Percentiles rank a stretch among this genome's conserved stretches.
Evolutionary conservation across 2,797 vertebrate species (phyloP).

Genomic region (Sebastes itinus): DNA sequence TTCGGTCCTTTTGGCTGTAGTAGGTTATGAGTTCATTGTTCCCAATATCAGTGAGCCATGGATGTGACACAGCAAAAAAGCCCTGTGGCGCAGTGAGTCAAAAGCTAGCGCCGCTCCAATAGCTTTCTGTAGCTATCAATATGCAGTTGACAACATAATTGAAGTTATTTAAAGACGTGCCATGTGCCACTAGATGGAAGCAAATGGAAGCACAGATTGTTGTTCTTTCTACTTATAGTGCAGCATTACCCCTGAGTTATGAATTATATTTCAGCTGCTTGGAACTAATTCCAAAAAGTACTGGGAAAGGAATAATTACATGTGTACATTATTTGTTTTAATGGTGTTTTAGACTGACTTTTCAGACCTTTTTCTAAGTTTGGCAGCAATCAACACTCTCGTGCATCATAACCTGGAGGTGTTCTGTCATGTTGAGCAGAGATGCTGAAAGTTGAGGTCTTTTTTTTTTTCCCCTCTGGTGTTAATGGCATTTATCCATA

Average conservation of each 20-base stretch:
- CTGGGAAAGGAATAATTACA: neutral
- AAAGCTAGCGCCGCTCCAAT: constrained; percentile 17
- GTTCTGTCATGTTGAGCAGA: constrained; percentile 5
- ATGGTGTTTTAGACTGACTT: neutral
- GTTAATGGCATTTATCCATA: constrained; percentile 28
- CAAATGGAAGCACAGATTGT: constrained; percentile 28
- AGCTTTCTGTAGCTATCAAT: constrained; percentile 34
- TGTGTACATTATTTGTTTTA: neutral
- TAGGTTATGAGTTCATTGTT: constrained; percentile 23
- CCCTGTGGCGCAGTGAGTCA: constrained; percentile 15
- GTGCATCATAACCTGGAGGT: neutral
- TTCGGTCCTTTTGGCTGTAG: neutral
- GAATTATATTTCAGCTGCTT: constrained; percentile 6
- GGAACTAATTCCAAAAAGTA: neutral
- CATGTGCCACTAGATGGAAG: constrained; percentile 40
- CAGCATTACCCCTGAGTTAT: constrained; percentile 20
- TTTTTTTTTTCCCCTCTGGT: neutral
- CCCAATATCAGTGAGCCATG: constrained; percentile 23
- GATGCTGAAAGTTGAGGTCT: constrained; percentile 18
- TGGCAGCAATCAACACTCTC: constrained; percentile 5
- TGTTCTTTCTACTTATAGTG: constrained; percentile 15
- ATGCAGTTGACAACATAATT: constrained; percentile 45
- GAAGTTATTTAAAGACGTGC: constrained; percentile 45
- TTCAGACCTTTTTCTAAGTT: neutral
- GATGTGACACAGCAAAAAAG: constrained; percentile 19